A percentile compares a stretch with the other conserved stretches of the same genome.
phyloP scores from a whole-genome alignment of 2,797 vertebrate genomes.

The Sciurus vulgaris region DNA sequence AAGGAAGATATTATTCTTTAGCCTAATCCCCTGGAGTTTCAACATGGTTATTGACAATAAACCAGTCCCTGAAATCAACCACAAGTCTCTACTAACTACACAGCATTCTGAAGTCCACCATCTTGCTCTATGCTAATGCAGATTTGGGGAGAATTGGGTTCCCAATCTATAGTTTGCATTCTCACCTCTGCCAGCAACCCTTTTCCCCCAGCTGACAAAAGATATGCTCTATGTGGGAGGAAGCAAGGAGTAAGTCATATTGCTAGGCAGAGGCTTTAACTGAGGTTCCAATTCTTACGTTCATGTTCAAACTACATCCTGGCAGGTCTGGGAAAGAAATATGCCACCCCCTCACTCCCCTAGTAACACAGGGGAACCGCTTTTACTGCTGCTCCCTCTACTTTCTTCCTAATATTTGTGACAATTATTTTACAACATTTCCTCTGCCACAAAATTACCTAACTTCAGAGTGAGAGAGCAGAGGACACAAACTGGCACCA shows the following conservation, averaged over 20 bases:
- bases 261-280: neutral
- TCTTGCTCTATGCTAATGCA: neutral
- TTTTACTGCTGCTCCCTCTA: neutral
- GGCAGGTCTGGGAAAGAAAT: neutral
- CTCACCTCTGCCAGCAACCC: neutral
- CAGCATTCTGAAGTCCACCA: neutral
- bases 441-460: neutral
- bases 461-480: neutral
- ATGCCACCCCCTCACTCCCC: neutral
- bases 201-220: neutral
- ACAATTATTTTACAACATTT: neutral
- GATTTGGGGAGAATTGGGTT: neutral
- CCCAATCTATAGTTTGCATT: neutral
- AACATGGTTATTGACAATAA: neutral
- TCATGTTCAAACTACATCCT: neutral
- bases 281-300: neutral
- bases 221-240: neutral
- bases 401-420: neutral
- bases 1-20: neutral
- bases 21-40: neutral
- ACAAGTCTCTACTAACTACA: neutral
- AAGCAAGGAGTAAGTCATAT: neutral
- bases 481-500: neutral
- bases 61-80: neutral
- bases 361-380: neutral